These are phyloP conservation scores for Tadarida brasiliensis DNA, from an alignment of 2,797 vertebrate species.

Conservation along the genomic window DNA sequence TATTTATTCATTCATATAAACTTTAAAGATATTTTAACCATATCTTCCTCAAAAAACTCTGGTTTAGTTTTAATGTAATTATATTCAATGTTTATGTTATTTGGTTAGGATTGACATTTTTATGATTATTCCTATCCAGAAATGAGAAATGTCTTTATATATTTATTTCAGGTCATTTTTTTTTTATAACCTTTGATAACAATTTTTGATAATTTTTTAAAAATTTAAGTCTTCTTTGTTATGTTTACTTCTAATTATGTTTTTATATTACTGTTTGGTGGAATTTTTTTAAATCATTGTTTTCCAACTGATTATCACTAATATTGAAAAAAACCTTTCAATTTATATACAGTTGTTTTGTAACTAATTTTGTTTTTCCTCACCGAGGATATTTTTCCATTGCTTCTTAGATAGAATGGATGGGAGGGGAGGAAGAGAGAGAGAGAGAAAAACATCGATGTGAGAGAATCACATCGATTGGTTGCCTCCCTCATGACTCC, in stretches of 20 bases:
- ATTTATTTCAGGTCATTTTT: not conserved
- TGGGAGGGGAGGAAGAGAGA: no score
- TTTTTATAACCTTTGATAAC: no score
- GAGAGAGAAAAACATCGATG: no score
- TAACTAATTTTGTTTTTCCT: not conserved
- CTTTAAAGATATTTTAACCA: slow-evolving; percentile 5
- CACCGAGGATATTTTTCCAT: no score
- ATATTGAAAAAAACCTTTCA: not conserved
- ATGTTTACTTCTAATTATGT: slow-evolving; percentile 13
- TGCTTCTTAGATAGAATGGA: no score
- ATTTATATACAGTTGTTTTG: not conserved
- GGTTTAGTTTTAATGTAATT: slow-evolving; percentile 29
- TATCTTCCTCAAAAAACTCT: not conserved
- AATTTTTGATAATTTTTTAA: not conserved
- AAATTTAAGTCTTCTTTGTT: no score
- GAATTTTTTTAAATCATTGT: not conserved
- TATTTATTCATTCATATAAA: not conserved
- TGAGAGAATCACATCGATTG: no score
- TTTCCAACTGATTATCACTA: not conserved
- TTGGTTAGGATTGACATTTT: not conserved
- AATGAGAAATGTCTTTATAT: not conserved
- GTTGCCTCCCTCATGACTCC: no score
- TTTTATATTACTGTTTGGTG: not conserved
- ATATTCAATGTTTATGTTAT: slow-evolving; percentile 31
- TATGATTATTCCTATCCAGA: not conserved